Evolutionary conservation across 2,797 vertebrate genomes (phyloP).

Genomic region (Hemibagrus guttatus): DNA sequence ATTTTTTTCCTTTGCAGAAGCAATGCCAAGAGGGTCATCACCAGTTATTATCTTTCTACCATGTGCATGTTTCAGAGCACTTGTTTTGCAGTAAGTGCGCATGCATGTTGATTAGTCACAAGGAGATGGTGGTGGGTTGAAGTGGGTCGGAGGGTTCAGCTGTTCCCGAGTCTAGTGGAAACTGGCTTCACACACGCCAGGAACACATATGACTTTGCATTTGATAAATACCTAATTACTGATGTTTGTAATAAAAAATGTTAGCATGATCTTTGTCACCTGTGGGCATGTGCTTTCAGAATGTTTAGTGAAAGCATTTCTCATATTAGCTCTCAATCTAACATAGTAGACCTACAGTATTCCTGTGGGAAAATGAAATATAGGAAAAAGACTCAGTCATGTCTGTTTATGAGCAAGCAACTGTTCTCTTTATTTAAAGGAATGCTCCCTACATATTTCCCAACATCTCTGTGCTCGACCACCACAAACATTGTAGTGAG

Average conservation of each 20-base stretch:
- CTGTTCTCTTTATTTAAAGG: not conserved
- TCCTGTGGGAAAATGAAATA: not conserved
- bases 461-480: not conserved
- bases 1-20: not conserved
- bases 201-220: slow-evolving; percentile 15
- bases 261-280: slow-evolving; percentile 18
- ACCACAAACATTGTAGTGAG: not conserved
- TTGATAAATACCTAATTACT: slow-evolving; percentile 7
- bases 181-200: slow-evolving; percentile 18
- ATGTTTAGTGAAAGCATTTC: not conserved
- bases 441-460: not conserved
- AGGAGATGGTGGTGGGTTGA: not conserved
- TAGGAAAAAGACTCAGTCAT: not conserved
- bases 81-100: not conserved
- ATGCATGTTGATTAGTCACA: slow-evolving; percentile 18
- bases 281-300: not conserved
- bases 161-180: slow-evolving; percentile 19
- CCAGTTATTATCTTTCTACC: not conserved
- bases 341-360: too few relatives aligned
- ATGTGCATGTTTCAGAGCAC: not conserved
- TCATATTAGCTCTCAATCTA: not conserved
- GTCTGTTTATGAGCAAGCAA: not conserved
- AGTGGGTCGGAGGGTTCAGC: slow-evolving; percentile 21
- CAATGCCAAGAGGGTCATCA: slow-evolving; percentile 21
- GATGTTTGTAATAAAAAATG: not conserved